Percentiles rank a stretch among this genome's conserved stretches.
These are phyloP conservation scores for Rhopalosiphum maidis DNA, from an alignment of 1,140 invertebrate genomes.

Conservation along the genomic window DNA sequence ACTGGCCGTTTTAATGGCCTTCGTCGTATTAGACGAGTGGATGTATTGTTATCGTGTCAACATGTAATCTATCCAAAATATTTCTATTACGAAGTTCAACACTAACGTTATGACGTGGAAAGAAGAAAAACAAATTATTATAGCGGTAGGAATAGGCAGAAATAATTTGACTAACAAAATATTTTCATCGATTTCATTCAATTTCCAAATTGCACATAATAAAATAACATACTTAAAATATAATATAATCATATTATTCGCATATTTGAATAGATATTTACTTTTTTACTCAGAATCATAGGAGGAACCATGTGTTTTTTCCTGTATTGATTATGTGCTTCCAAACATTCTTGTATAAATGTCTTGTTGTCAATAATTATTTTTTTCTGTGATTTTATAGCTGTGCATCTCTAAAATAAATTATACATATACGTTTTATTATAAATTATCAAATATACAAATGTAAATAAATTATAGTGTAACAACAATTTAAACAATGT, in stretches of 20 bases:
- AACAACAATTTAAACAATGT: not conserved
- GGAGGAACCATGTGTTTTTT: conserved; percentile 73
- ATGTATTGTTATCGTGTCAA: conserved; percentile 15
- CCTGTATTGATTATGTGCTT: conserved; percentile 79
- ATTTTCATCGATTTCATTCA: not conserved
- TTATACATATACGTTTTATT: not conserved
- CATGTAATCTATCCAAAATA: not conserved
- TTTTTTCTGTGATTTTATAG: conserved; percentile 40
- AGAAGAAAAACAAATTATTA: not conserved
- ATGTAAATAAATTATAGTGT: not conserved
- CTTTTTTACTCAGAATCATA: conserved; percentile 74
- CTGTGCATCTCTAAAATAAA: conserved; percentile 39
- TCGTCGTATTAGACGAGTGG: not conserved
- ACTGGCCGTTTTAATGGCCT: conserved; percentile 6
- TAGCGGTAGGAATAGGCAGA: not conserved
- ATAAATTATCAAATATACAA: not conserved
- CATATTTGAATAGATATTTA: conserved; percentile 61
- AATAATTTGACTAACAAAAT: not conserved
- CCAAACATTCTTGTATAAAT: conserved; percentile 72
- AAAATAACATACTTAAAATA: not conserved
- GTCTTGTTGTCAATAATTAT: conserved; percentile 17
- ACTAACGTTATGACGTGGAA: not conserved
- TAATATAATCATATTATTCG: conserved; percentile 33
- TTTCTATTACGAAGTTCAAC: conserved; percentile 9
- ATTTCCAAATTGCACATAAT: not conserved